These are phyloP conservation scores for Zonitis immaculata DNA, from an alignment of 2,888 invertebrate species.

Conservation along the genomic window DNA sequence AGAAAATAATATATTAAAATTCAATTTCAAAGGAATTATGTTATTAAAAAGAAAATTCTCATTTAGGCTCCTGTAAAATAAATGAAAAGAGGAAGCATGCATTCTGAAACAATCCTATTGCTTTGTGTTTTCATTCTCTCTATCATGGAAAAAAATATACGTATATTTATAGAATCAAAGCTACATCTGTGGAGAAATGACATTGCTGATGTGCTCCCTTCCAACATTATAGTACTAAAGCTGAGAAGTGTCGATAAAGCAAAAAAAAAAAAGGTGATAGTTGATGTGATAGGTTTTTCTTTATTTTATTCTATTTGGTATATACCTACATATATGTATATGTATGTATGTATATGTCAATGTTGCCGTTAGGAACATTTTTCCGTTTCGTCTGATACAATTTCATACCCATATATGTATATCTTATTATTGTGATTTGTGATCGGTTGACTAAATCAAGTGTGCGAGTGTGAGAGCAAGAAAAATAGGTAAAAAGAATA, in stretches of 20 bases:
- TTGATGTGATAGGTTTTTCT: constrained; percentile 22
- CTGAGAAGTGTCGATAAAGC: neutral
- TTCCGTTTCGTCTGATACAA: constrained; percentile 32
- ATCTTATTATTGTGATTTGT: constrained; percentile 26
- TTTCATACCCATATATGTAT: constrained; percentile 15
- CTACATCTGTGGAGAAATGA: constrained; percentile 26
- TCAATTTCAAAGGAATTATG: no score
- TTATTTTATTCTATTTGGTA: no score
- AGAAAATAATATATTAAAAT: no score
- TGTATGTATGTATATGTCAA: constrained; percentile 22
- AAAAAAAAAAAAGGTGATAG: no score
- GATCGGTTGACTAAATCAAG: constrained; percentile 8
- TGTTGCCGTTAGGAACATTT: constrained; percentile 31
- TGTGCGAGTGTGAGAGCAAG: no score
- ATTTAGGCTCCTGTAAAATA: neutral
- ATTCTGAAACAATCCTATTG: no score
- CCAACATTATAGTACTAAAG: constrained; percentile 21
- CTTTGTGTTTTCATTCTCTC: neutral
- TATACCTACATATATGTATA: no score
- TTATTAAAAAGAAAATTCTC: neutral
- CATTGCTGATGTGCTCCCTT: constrained; percentile 30
- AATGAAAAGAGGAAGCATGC: no score
- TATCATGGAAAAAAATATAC: neutral
- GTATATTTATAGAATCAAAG: no score
- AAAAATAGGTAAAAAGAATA: no score